A percentile compares a stretch with the other conserved stretches of the same genome.
phyloP scores from a whole-genome alignment of 2,797 vertebrate genomes.

The Sebastes nivosus region DNA sequence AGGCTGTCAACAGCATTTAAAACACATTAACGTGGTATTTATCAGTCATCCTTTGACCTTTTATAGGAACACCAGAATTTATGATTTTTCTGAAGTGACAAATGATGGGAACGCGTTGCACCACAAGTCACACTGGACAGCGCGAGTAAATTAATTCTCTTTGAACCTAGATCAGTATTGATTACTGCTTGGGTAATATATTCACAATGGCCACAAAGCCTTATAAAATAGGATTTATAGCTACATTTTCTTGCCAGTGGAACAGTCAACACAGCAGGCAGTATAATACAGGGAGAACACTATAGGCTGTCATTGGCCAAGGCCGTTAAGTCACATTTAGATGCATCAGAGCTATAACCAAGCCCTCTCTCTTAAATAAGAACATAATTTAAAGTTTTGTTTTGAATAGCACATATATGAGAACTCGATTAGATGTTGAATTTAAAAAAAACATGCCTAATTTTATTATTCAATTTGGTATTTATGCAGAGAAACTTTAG shows the following conservation, averaged over 20 bases:
- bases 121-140: slow-evolving; percentile 7
- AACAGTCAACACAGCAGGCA: background rate
- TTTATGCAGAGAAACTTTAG: background rate
- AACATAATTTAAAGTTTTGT: background rate
- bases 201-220: slow-evolving; percentile 20
- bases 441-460: no score
- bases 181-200: slow-evolving; percentile 39
- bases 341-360: background rate
- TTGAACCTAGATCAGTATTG: slow-evolving; percentile 43
- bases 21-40: slow-evolving; percentile 27
- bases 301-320: background rate
- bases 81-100: slow-evolving; percentile 11
- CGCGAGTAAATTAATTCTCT: slow-evolving; percentile 30
- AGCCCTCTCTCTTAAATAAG: background rate
- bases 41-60: slow-evolving; percentile 18
- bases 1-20: background rate
- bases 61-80: slow-evolving; percentile 2
- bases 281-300: background rate
- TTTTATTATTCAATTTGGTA: background rate
- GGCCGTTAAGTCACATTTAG: background rate
- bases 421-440: background rate
- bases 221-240: slow-evolving; percentile 29
- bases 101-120: background rate
- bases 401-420: background rate
- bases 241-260: background rate